Conservation (phyloP, 2,113 vertebrate species). For the Laterallus jamaicensis region DNA sequence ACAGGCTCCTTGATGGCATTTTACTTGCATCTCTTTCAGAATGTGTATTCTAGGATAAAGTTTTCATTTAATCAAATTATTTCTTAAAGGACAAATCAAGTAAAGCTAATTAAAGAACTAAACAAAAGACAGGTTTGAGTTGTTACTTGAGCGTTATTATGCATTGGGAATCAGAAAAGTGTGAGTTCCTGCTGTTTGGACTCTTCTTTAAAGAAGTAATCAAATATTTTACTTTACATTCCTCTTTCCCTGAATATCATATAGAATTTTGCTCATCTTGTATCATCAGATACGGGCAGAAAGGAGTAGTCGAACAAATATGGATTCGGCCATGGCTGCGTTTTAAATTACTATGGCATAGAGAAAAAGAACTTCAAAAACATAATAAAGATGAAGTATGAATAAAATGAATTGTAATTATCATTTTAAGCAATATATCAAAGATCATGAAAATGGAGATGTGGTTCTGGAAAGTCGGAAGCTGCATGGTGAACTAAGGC, state of each 20-base stretch:
- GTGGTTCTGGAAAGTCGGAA: neutral
- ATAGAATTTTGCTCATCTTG: neutral
- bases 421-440: neutral
- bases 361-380: neutral
- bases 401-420: neutral
- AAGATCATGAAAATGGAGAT: neutral
- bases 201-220: neutral
- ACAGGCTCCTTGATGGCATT: neutral
- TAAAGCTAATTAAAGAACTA: too few relatives aligned
- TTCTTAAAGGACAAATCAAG: too few relatives aligned
- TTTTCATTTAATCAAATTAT: neutral
- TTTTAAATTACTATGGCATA: neutral
- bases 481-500: neutral
- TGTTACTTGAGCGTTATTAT: neutral
- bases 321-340: neutral
- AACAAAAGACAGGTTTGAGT: neutral
- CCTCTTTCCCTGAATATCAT: neutral
- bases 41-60: neutral
- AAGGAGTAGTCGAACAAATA: neutral
- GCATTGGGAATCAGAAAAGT: neutral
- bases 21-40: neutral
- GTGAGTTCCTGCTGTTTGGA: neutral
- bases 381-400: neutral
- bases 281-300: neutral
- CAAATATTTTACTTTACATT: neutral